A percentile compares a stretch with the other conserved stretches of the same genome.
phyloP scores from a whole-genome alignment of 2,113 vertebrate species.

The Oreotrochilus melanogaster region DNA sequence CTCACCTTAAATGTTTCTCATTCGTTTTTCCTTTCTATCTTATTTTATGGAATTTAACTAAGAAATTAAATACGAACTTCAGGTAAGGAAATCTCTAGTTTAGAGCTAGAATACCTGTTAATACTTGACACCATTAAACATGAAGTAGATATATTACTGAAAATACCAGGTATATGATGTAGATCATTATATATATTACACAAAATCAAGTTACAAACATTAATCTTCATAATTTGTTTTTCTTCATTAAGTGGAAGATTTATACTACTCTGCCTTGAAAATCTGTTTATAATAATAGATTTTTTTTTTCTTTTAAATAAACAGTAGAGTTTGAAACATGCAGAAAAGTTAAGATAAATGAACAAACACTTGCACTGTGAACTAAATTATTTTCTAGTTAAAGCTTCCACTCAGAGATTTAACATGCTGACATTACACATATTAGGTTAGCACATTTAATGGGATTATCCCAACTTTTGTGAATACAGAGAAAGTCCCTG shows the following conservation, averaged over 20 bases:
- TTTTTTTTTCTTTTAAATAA: neutral
- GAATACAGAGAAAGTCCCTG: neutral
- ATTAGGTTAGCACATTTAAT: neutral
- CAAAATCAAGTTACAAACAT: neutral
- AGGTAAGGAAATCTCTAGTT: neutral
- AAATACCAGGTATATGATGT: neutral
- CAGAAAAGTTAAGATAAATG: neutral
- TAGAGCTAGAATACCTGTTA: neutral
- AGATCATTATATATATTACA: neutral
- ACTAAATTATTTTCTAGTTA: neutral
- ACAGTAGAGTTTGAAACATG: neutral
- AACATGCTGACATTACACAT: neutral
- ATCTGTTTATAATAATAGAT: neutral
- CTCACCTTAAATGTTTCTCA: neutral
- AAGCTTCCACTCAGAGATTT: neutral
- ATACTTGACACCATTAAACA: neutral
- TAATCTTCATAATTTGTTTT: neutral
- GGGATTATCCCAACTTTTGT: neutral
- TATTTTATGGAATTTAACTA: neutral
- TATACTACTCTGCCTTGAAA: neutral
- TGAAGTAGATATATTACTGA: neutral
- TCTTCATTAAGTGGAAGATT: neutral
- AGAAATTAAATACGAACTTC: neutral
- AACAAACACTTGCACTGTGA: rapidly evolving
- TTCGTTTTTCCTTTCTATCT: neutral